Percentiles rank a stretch among this genome's conserved stretches.
phyloP scores from a whole-genome alignment of 2,113 vertebrate genomes.

The Phainopepla nitens region DNA sequence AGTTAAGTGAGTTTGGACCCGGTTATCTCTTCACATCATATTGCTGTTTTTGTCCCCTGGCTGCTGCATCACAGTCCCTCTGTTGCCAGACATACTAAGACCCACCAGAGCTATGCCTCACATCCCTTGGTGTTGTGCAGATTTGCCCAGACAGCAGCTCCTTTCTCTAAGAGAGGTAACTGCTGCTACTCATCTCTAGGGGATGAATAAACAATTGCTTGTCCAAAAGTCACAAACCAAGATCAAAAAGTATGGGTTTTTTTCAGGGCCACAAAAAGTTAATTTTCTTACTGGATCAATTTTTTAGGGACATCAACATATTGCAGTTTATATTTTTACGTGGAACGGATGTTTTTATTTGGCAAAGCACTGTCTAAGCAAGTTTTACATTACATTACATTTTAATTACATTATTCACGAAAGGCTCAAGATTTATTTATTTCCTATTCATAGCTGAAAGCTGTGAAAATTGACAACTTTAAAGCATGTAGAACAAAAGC shows the following conservation, averaged over 20 bases:
- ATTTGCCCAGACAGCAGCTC: neutral
- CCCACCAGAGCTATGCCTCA: neutral
- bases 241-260: neutral
- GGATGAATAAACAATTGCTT: neutral
- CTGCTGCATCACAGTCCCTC: neutral
- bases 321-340: neutral
- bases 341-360: neutral
- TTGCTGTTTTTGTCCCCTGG: neutral
- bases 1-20: neutral
- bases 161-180: neutral
- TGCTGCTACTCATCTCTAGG: neutral
- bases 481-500: neutral
- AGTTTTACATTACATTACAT: neutral
- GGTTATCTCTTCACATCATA: neutral
- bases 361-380: neutral
- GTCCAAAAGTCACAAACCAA: neutral
- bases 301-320: neutral
- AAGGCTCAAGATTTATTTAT: neutral
- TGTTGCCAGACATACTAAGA: neutral
- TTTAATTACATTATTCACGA: neutral
- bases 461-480: neutral
- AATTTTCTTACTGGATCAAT: neutral
- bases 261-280: neutral
- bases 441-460: neutral
- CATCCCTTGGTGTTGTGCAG: rapidly evolving